phyloP scores from a whole-genome alignment of 2,113 vertebrate species.

The Sorex fumeus region DNA sequence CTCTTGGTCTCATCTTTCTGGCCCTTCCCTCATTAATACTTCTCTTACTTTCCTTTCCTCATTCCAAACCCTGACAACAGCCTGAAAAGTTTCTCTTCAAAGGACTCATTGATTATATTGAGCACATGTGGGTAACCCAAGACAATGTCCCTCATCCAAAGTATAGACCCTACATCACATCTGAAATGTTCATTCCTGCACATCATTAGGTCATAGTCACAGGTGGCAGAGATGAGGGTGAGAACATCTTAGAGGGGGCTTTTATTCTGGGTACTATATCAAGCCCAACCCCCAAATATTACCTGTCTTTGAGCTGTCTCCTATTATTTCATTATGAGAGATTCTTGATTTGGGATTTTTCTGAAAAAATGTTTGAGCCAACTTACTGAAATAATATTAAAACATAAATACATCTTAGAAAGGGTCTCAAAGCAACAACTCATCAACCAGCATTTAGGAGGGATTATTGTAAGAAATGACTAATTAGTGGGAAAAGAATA shows the following conservation, averaged over 20 bases:
- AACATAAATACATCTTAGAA: slow-evolving; percentile 36
- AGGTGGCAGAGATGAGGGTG: neutral
- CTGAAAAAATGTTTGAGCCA: neutral
- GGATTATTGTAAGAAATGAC: neutral
- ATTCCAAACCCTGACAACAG: neutral
- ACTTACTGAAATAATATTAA: neutral
- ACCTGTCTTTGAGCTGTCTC: neutral
- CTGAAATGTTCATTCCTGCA: neutral
- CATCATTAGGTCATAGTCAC: neutral
- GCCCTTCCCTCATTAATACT: neutral
- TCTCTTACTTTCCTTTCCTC: neutral
- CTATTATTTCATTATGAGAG: neutral
- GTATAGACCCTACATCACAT: neutral
- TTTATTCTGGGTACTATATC: neutral
- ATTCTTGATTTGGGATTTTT: neutral
- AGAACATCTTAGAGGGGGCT: neutral
- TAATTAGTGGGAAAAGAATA: neutral
- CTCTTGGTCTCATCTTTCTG: neutral
- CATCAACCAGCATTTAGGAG: neutral
- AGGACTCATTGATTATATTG: neutral
- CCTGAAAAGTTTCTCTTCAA: neutral
- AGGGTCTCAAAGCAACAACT: neutral
- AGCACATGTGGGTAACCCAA: neutral
- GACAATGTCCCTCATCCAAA: neutral
- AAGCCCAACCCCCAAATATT: neutral